Evolutionary conservation across 2,113 vertebrate species (phyloP), one percentile per base, ranked within the genome.

Genomic region (Proterorhinus semilunaris): DNA sequence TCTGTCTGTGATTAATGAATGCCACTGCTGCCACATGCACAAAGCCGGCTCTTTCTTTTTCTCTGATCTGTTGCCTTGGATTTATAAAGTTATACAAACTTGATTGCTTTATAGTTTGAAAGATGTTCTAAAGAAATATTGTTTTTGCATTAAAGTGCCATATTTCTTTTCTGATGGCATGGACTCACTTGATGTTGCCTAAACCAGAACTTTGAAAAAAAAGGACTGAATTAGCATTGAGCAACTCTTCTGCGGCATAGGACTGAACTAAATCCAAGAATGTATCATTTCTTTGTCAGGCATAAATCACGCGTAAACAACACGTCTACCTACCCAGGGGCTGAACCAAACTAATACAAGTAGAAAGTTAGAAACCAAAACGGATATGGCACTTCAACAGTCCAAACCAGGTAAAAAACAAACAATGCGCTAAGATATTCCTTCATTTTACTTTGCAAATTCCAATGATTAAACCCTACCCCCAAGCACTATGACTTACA

Each of bases 391-490:
- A 21, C 21, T 21, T 21, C 1, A 21, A 21, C 21, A 21, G 21
- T 21, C 21, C 21, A 21, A 21, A 21, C 21, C 21, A 21, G 2
- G 21, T 21, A 1, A 21, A 21, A 21, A 1, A 21, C 2, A 36
- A 36, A 5, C 27, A 36, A 53, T 16, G 7, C n/a, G 0, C 17
- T 7, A 8, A 16, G 51, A 8, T 27, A 21, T 55, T 27, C 53
- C 53, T 6, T 87, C 82, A 72, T 82, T 75, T 65, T 69, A 63
- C 68, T 42, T 59, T 84, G 78, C 82, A 82, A 81, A 86, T 86
- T 83, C 90, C 87, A 82, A 3, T 88, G 87, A 86, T 78, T 85
- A 85, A 83, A 84, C 76, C 27, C 66, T 52, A 5, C 81, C 86
- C 83, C 74, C 59, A 59, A 83, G 84, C 83, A 59, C 76, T 86